Conservation (phyloP, 2,888 invertebrate species). For the Palloptera scutellata region DNA sequence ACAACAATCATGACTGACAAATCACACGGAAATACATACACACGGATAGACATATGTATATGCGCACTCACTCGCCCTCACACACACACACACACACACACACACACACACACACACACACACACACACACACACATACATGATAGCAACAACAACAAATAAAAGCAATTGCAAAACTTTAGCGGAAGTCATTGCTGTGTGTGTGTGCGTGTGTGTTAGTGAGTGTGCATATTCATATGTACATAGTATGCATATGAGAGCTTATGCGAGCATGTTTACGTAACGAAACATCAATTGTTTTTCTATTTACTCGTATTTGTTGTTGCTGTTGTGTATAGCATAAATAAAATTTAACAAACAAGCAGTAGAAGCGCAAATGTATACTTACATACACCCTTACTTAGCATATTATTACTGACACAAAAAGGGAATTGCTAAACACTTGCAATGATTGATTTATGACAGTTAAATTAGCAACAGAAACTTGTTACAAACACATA, state of each 20-base stretch:
- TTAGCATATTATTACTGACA: too few species aligned
- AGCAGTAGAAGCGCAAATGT: conserved; percentile 2
- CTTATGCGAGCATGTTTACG: too few species aligned
- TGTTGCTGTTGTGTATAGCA: background rate
- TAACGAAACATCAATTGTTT: conserved; percentile 10
- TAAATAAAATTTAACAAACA: background rate
- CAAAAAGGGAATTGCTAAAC: too few species aligned
- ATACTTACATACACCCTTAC: background rate
- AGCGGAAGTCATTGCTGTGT: background rate
- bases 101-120: conserved; percentile 12
- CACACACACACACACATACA: background rate
- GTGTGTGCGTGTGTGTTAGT: background rate
- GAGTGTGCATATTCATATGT: background rate
- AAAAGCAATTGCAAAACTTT: conserved; percentile 16
- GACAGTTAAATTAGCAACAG: too few species aligned
- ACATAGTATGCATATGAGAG: background rate
- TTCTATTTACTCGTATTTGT: background rate
- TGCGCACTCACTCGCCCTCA: conserved; percentile 22
- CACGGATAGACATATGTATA: too few species aligned
- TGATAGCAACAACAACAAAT: conserved; percentile 4
- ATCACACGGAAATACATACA: conserved; percentile 21
- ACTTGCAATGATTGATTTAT: too few species aligned
- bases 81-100: conserved; percentile 13
- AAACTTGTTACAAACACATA: too few species aligned
- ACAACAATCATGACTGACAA: conserved; percentile 35